phyloP scores from a whole-genome alignment of 2,113 vertebrate genomes.

The Nothobranchius furzeri region DNA sequence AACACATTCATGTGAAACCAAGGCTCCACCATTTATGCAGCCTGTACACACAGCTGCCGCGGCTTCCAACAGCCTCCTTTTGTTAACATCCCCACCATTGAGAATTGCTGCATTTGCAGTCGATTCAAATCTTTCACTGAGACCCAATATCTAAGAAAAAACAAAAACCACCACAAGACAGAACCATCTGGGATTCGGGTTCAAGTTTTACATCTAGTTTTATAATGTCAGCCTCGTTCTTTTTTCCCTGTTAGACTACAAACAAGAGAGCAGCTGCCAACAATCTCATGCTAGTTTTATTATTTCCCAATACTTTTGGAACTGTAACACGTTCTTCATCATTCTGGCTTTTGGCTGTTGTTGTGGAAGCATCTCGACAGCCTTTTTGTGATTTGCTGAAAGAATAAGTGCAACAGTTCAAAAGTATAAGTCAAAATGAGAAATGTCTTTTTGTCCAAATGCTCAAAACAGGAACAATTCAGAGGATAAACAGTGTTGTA shows the following conservation, averaged over 20 bases:
- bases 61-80: slow-evolving; percentile 1
- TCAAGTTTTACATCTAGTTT: not conserved
- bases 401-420: slow-evolving; percentile 8
- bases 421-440: not conserved
- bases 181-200: not conserved
- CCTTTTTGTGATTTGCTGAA: slow-evolving; percentile 2
- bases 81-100: not conserved
- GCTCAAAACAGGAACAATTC: not conserved
- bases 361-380: not conserved
- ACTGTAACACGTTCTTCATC: slow-evolving; percentile 5
- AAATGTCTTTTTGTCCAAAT: not conserved
- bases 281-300: slow-evolving; percentile 17
- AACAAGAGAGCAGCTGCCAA: slow-evolving; percentile 16
- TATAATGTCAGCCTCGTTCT: not conserved
- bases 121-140: not conserved
- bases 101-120: slow-evolving; percentile 10
- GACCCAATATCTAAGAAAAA: slow-evolving; percentile 1
- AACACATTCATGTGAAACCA: slow-evolving; percentile 8
- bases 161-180: slow-evolving; percentile 1
- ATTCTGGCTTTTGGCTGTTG: not conserved
- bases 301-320: slow-evolving; percentile 22
- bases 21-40: not conserved
- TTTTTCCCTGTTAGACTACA: slow-evolving; percentile 6
- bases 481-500: not conserved
- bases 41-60: not conserved